These are phyloP conservation scores for Sebastes schlegelii DNA, from an alignment of 2,113 vertebrate species.

Conservation along the genomic window DNA sequence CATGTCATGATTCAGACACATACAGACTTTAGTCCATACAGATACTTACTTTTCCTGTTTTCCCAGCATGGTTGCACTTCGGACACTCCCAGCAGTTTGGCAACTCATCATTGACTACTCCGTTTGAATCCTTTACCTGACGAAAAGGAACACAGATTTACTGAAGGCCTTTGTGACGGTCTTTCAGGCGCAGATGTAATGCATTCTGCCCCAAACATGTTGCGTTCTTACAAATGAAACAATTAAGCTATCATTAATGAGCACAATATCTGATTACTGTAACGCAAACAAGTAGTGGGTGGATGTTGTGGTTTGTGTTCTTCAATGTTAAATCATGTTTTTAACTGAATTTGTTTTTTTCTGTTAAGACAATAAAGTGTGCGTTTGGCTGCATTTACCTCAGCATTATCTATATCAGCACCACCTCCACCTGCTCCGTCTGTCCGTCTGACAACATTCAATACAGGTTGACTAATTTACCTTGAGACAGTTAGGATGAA, in stretches of 20 bases:
- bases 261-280: background rate
- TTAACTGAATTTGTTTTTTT: too few relatives aligned
- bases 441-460: background rate
- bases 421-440: background rate
- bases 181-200: background rate
- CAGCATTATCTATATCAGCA: background rate
- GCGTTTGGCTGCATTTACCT: background rate
- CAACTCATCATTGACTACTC: constrained; percentile 96
- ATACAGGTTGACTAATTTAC: constrained; percentile 74
- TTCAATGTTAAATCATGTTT: background rate
- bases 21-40: constrained; percentile 31
- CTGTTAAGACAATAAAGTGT: background rate
- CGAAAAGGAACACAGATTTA: background rate
- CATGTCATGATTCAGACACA: background rate
- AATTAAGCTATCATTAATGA: background rate
- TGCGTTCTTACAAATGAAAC: background rate
- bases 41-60: constrained; percentile 99
- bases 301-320: background rate
- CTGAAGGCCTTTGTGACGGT: background rate
- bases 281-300: background rate
- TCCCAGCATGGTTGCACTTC: constrained; percentile 97
- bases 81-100: constrained; percentile 99
- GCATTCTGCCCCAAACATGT: background rate
- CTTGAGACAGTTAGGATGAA: constrained; percentile 98
- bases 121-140: constrained; percentile 94